Conservation (phyloP, 1,140 invertebrate genomes). For the Vollenhovia emeryi region DNA sequence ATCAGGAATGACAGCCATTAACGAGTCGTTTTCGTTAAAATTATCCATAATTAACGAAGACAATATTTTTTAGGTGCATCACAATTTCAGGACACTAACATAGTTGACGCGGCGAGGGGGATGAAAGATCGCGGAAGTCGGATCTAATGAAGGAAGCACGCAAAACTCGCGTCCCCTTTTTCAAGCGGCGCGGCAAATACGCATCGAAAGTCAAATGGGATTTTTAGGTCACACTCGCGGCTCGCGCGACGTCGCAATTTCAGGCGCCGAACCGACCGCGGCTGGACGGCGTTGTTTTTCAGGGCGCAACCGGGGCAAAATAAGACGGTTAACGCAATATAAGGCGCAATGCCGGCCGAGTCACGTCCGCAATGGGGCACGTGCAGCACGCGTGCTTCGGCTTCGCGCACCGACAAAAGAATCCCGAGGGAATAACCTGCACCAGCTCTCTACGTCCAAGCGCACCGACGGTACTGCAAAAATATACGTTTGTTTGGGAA, state of each 20-base stretch:
- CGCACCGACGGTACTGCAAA: slow-evolving; percentile 54
- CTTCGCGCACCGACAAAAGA: slow-evolving; percentile 76
- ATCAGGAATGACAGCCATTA: neutral
- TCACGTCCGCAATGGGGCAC: slow-evolving; percentile 81
- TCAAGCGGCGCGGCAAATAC: neutral
- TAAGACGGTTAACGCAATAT: slow-evolving; percentile 73
- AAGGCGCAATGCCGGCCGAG: slow-evolving; percentile 73
- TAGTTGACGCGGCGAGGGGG: neutral
- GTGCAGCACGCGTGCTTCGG: slow-evolving; percentile 82
- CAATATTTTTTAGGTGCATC: neutral
- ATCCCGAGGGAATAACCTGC: slow-evolving; percentile 59
- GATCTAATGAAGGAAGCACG: neutral
- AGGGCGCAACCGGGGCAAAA: slow-evolving; percentile 67
- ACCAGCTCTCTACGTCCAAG: slow-evolving; percentile 2
- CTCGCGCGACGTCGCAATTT: slow-evolving; percentile 57
- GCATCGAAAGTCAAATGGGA: slow-evolving; percentile 55
- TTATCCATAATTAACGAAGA: neutral
- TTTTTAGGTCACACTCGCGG: slow-evolving; percentile 62
- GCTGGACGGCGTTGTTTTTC: slow-evolving; percentile 66
- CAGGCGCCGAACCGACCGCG: slow-evolving; percentile 33
- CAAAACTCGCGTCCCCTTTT: neutral
- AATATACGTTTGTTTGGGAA: slow-evolving; percentile 59
- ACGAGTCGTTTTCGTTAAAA: neutral
- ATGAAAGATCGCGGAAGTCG: neutral
- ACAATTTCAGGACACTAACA: neutral